Base-by-base conservation (phyloP, 2,113 vertebrate genomes). In the Corvus hawaiiensis region DNA sequence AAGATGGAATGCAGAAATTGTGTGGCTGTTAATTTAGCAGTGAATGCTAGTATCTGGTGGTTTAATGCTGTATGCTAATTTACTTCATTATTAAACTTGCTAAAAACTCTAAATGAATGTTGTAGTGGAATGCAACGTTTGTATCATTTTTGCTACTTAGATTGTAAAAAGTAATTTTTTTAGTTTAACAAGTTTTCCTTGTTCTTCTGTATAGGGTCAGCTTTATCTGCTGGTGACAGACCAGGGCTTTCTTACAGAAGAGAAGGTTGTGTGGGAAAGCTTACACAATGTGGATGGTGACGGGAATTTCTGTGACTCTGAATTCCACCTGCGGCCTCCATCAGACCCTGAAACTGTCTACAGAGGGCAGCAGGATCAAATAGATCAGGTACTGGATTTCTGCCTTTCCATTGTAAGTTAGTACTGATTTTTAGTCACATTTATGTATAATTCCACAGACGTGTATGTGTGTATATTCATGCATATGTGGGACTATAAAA, bases 221-320 rank as follows among this genome's bases (percentile, higher is more conserved):
- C 98, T 99, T 74, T 99, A 99, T 97, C 98, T 99, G 91, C 97
- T 99, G 96, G 99, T 99, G 89, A 99, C 99, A 68, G 99, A 99
- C 96, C 99, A 99, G 97, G 99, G 99, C 41, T 99, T 99, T 97
- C 98, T 99, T 84, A 99, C 99, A 6, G 99, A 99, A 97, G 99
- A 99, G 97, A 99, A 99, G 92, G 98, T 99, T 87, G 99, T 99
- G 58, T 99, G 99, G 99, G 99, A 99, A 97, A 99, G 99, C 96
- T 98, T 99, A 51, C 99, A 99, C 93, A 99, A 99, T 37, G 99
- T 99, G 17, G 99, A 99, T 22, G 99, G 99, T 41, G 99, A 99
- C 32, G 98, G 99, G 54, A 99, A 99, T 93, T 99, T 99, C 97
- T 99, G 99, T 73, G 99, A 99, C 72, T 99, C 99, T 0, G 99